A percentile compares a stretch with the other conserved stretches of the same genome.
phyloP scores from a whole-genome alignment of 2,888 invertebrate species.

The Melinaea marsaeus region DNA sequence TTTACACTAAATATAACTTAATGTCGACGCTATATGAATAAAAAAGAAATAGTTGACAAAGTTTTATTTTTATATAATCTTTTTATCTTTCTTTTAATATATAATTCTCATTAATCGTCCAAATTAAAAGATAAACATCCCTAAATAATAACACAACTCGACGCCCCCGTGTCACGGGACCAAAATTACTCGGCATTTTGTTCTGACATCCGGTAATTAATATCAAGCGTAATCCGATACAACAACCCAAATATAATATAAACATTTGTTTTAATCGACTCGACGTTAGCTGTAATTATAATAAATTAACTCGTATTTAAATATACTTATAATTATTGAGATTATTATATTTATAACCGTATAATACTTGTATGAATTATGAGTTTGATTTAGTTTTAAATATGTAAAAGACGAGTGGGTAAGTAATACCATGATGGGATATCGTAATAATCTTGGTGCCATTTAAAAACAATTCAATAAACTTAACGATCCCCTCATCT shows the following conservation, averaged over 20 bases:
- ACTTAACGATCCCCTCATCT: conserved; percentile 24
- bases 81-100: too few relatives aligned
- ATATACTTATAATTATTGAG: conserved; percentile 21
- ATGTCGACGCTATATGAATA: too few relatives aligned
- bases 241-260: conserved; percentile 30
- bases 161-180: not conserved
- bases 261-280: conserved; percentile 34
- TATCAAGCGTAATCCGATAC: conserved; percentile 29
- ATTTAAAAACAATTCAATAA: conserved; percentile 27
- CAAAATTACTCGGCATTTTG: conserved; percentile 10
- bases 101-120: too few relatives aligned
- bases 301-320: conserved; percentile 28
- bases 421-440: not conserved
- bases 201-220: conserved; percentile 33
- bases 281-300: conserved; percentile 30
- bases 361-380: too few relatives aligned
- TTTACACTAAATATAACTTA: too few relatives aligned
- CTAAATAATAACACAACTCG: not conserved
- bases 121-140: not conserved
- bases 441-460: conserved; percentile 18
- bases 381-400: too few relatives aligned
- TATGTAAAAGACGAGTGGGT: too few relatives aligned
- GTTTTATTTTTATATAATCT: too few relatives aligned
- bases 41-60: too few relatives aligned
- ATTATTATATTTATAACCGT: not conserved